A percentile compares a stretch with the other conserved stretches of the same genome.
Conservation (phyloP, 2,888 invertebrate genomes). For the Panorpa germanica region DNA sequence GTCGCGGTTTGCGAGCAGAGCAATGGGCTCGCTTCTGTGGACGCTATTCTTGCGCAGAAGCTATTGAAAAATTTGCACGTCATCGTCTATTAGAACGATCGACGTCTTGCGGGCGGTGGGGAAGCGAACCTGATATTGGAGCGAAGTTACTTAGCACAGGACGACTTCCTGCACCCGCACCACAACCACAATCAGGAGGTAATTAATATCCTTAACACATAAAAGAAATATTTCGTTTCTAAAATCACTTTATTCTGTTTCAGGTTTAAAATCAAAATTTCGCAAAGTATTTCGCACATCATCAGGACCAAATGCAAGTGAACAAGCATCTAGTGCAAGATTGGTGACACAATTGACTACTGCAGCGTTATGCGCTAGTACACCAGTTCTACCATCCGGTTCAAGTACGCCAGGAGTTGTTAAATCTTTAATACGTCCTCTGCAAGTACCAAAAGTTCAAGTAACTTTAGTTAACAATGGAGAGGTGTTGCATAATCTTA, state of each 20-base stretch:
- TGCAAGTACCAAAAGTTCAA: constrained; percentile 12
- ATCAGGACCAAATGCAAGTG: constrained; percentile 1
- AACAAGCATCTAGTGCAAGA: constrained; percentile 9
- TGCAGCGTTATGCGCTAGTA: constrained; percentile 12
- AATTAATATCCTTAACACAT: too few species aligned
- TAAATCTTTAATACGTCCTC: constrained; percentile 11
- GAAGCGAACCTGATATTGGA: too few species aligned
- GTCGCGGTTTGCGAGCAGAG: constrained; percentile 46
- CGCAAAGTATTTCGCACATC: constrained; percentile 12
- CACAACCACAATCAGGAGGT: too few species aligned
- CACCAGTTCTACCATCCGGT: constrained; percentile 11
- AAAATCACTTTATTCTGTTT: neutral
- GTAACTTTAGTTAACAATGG: neutral
- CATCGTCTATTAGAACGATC: constrained; percentile 33
- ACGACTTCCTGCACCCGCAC: too few species aligned
- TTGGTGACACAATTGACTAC: constrained; percentile 12
- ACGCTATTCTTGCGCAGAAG: constrained; percentile 46
- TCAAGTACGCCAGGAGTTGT: constrained; percentile 11
- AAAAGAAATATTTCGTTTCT: too few species aligned
- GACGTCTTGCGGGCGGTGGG: constrained; percentile 30
- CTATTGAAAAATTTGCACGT: constrained; percentile 44
- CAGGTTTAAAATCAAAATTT: constrained; percentile 12
- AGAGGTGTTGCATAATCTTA: too few species aligned
- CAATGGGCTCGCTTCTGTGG: constrained; percentile 62
- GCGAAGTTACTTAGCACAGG: too few species aligned